Base-by-base conservation (phyloP, 2,888 invertebrate species). In the Flexamia atlantica region DNA sequence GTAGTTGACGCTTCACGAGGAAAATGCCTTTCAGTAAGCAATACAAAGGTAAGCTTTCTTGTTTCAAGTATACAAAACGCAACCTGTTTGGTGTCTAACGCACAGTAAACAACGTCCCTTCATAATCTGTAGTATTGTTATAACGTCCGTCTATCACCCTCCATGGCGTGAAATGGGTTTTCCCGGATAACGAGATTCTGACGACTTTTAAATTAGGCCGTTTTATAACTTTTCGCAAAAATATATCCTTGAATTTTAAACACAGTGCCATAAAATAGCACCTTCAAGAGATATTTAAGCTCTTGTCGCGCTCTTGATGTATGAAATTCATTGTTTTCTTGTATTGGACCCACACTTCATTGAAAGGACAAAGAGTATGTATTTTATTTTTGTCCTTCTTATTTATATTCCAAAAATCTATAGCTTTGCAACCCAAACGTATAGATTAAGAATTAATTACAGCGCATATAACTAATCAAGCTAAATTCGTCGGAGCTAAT, bases 171-270 rank as follows among this genome's bases (percentile, higher is more conserved):
- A 17, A 64, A 17, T 14, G 28, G 64, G 64, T 5, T n/a, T 28
- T n/a, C 28, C 64, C 30, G 5, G 64, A 12, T 64, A 64, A 64
- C 64, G 64, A 64, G 28, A 28, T 64, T 28, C 64, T 64, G 64
- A 64, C 64, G 64, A 64, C 64, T 64, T 64, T 64, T 64, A 64
- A 64, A 64, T 64, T 64, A 64, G 64, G 64, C 64, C 64, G 30
- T 64, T 64, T 28, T 28, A 64, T 53, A 36, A 36, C 36, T 46
- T 46, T 46, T 46, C 2, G 14, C 7, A 12, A 17, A 17, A 46
- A 46, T 14, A 46, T 46, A 46, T 46, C 14, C 2, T 46, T 46
- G 7, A 10, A 46, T 46, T 46, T 46, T 17, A 46, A 36, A n/a
- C n/a, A n/a, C n/a, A n/a, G n/a, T n/a, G n/a, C n/a, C n/a, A n/a